A percentile compares a stretch with the other conserved stretches of the same genome.
phyloP scores from a whole-genome alignment of 2,797 vertebrate species.

The Synanceia verrucosa region DNA sequence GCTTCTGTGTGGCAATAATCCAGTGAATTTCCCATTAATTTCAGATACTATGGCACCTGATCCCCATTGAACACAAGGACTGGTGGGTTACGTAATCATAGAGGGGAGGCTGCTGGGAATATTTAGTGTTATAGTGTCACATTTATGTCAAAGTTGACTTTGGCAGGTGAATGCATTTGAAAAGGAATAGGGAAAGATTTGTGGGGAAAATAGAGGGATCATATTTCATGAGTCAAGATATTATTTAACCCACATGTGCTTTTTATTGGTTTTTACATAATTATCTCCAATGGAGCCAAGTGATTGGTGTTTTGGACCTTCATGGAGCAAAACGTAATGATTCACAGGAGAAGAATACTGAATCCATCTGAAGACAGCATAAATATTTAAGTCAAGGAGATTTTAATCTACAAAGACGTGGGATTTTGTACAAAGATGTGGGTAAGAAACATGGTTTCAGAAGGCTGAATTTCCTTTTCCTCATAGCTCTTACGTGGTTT shows the following conservation, averaged over 20 bases:
- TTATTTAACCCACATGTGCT: constrained; percentile 35
- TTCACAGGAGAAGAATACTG: constrained; percentile 2
- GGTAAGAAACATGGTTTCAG: background rate
- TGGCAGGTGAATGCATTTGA: background rate
- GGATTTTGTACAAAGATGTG: background rate
- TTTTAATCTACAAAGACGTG: background rate
- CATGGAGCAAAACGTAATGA: constrained; percentile 7
- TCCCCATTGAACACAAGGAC: background rate
- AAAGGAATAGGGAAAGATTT: background rate
- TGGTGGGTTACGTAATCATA: background rate
- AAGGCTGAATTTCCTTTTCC: background rate
- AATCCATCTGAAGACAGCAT: constrained; percentile 13
- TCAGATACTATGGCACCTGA: background rate
- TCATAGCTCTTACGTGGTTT: background rate
- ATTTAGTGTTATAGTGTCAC: background rate
- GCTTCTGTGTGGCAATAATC: background rate
- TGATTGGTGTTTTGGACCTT: constrained; percentile 16
- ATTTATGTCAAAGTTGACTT: constrained; percentile 3
- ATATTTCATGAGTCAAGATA: background rate
- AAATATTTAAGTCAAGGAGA: constrained; percentile 12
- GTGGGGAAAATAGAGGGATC: background rate
- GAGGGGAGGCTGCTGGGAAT: background rate
- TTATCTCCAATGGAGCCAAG: constrained; percentile 13
- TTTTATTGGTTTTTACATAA: constrained; percentile 32
- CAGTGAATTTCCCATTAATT: constrained; percentile 13